Base-by-base conservation (phyloP, 2,113 vertebrate species). In the Spizaetus ornatus region DNA sequence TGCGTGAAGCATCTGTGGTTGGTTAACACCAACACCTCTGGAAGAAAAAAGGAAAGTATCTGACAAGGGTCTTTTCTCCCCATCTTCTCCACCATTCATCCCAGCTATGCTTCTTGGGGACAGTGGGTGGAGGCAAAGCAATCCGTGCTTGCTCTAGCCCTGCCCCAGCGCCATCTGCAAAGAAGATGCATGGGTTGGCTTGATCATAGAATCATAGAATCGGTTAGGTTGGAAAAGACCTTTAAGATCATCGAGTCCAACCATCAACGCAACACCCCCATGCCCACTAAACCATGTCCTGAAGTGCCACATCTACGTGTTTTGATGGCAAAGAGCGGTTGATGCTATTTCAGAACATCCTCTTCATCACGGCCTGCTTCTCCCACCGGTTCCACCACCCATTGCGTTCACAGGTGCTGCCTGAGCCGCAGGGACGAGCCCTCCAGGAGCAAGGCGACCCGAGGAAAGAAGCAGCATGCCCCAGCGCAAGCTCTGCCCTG, bases 151-250 rank as follows among this genome's bases (percentile, higher is more conserved):
- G 15, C 53, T 72, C 52, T 13, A 27, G 19, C 55, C 16, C 56
- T 13, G 29, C 42, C 21, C 43, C 34, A 50, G 52, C 36, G 32
- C 21, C 53, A 31, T 6, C 59, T 48, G n/a, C 40, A 36, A 36
- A 16, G 4, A 23, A 38, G 26, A 9, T 4, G 13, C 5, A 0
- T 2, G 14, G 32, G 21, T 32, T 2, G 10, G 32, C 65, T 45
- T 9, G 29, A 20, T 6, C 52, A 17, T 10, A 53, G 52, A 53
- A 53, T 53, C 26, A 29, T 29, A 29, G 52, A 53, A 53, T 29
- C 26, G 10, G 17, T 53, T 53, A 53, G 52, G 16, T 53, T 53
- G 52, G 52, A 53, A 53, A 53, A 53, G 26, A 53, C 26, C 52
- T 53, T 53, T 29, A 53, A 53, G 52, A 53, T 53, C 26, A 52